These are phyloP conservation scores for Caiman crocodilus DNA, from an alignment of 2,797 vertebrate genomes.

Conservation along the genomic window DNA sequence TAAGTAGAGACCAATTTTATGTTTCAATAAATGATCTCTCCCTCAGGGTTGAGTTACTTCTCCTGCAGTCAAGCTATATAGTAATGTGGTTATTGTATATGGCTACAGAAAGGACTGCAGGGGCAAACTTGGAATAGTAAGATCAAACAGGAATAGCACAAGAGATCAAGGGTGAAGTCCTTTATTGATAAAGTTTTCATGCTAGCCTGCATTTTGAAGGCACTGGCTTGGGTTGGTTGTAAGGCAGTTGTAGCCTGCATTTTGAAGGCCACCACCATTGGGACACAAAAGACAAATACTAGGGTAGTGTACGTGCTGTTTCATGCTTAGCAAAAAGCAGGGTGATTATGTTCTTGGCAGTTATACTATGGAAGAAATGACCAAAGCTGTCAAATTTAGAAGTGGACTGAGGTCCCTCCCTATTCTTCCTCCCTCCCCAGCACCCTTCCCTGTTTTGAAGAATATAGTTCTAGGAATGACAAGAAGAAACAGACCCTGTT, in stretches of 20 bases:
- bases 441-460: background rate
- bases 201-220: background rate
- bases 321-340: background rate
- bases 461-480: background rate
- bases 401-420: too few relatives aligned
- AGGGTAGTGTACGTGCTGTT: accelerated
- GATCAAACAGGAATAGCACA: background rate
- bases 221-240: background rate
- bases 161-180: background rate
- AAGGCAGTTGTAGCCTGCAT: background rate
- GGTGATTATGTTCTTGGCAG: too few relatives aligned
- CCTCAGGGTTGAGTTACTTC: background rate
- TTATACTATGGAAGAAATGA: too few relatives aligned
- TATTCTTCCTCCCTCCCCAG: background rate
- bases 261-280: background rate
- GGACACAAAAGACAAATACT: background rate
- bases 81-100: background rate
- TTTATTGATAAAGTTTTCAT: background rate
- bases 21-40: background rate
- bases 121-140: background rate
- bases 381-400: too few relatives aligned
- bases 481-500: background rate
- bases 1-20: background rate
- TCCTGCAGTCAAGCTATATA: background rate
- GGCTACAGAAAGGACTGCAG: background rate